Base-by-base conservation (phyloP, 2,888 invertebrate species). In the Drosophila mayaguana region DNA sequence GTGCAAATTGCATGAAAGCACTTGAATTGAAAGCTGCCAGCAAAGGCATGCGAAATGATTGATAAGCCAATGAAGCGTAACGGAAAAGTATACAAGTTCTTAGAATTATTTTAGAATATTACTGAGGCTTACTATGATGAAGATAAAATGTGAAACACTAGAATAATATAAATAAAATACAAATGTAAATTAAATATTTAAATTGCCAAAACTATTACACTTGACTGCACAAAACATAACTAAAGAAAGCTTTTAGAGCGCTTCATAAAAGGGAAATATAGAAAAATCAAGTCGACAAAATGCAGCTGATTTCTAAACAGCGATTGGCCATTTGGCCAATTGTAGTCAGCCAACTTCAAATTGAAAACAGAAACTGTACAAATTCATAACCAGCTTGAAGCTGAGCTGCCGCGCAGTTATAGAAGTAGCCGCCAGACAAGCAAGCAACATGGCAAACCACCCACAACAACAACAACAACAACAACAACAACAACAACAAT, bases 381-480 rank as follows among this genome's bases (percentile, higher is more conserved):
- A 86, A 83, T 80, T 80, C 88, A 88, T 88, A 88, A 88, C 73
- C 74, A 68, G 64, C 61, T 65, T 42, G 66, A 43, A 55, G 55
- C 63, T 57, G 53, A 68, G 40, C 63, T 57, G 53, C 53, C 9
- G 16, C 7, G 16, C 4, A 22, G 53, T 38, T 42, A 46, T 54
- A 60, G 50, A 63, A 68, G 40, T 63, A 62, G 65, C 53, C 63
- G 46, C 61, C 55, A 72, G 70, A 83, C 79, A 61, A 78, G 63
- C 80, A 32, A 67, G 46, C 32, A 40, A 59, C 61, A 63, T 42
- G 38, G 45, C 54, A 60, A 63, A 38, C 48, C 59, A 60, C 50
- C 57, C 69, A 50, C 77, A 73, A 25, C 38, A 66, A 28, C 61
- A 64, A 38, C 40, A 63, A 48, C 32, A 32, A 50, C 40, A 63